A percentile compares a stretch with the other conserved stretches of the same genome.
phyloP scores from a whole-genome alignment of 2,888 invertebrate genomes.

The Dynastes hyllus region DNA sequence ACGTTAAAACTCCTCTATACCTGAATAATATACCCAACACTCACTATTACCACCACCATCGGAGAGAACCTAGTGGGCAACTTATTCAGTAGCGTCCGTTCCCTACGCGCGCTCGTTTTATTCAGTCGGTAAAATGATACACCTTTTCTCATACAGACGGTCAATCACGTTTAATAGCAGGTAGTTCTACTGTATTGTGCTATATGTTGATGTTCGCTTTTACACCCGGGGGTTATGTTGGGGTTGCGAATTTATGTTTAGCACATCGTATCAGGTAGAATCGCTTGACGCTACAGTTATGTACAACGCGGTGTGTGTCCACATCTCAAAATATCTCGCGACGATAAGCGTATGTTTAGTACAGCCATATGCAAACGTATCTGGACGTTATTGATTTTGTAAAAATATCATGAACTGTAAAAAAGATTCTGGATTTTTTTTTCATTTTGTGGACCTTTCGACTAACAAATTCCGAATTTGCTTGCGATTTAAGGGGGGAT shows the following conservation, averaged over 20 bases:
- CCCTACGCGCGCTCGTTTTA: neutral
- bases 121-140: neutral
- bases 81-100: conserved; percentile 5
- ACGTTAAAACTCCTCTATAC: neutral
- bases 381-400: too few species aligned
- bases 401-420: too few species aligned
- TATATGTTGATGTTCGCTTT: neutral
- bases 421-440: too few species aligned
- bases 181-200: neutral
- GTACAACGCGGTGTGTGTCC: neutral
- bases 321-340: neutral
- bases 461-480: too few species aligned
- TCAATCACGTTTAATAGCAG: neutral
- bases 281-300: neutral
- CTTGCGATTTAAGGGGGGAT: too few species aligned
- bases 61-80: neutral
- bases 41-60: neutral
- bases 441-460: too few species aligned
- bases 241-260: conserved; percentile 3
- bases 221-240: neutral
- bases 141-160: too few species aligned
- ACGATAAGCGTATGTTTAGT: neutral
- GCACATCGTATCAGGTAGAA: neutral
- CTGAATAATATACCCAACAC: neutral
- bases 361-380: neutral